Base-by-base conservation (phyloP, 2,797 vertebrate species). In the Muraenolepis orangiensis region DNA sequence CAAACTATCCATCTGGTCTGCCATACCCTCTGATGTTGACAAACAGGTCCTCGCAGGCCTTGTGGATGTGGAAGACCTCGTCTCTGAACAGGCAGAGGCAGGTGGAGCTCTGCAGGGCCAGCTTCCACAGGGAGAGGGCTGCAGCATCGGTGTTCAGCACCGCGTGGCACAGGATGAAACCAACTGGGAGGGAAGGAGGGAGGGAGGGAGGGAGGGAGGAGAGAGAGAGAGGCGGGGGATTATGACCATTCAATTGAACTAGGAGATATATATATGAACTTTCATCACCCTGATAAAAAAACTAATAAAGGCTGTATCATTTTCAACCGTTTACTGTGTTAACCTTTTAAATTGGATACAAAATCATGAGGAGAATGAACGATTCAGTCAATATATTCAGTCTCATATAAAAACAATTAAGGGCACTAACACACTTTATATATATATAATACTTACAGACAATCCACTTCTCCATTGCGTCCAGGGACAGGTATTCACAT, bases 401-500 rank as follows among this genome's bases (percentile, higher is more conserved):
- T 31, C 23, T 5, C 66, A 31, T 29, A 31, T 13, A 68, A 26
- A 28, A 26, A 69, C 30, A 26, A 69, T 13, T 30, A 5, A 69
- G 11, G 18, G 28, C 67, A 34, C 67, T n/a, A 30, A 69, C 67
- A 38, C 68, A 34, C 30, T n/a, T n/a, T n/a, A n/a, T n/a, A 23
- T 20, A 23, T 2, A 32, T 72, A n/a, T 36, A 14, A 51, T 80
- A 97, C 98, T 97, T 93, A 99, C 98, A 98, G 76, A 99, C 97
- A 40, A 99, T 99, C 98, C 97, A 99, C 88, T 99, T 99, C 88
- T 99, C 98, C 98, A 99, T 99, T 16, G 95, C 77, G 87, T 99
- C 98, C 92, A 99, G 91, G 46, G 98, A 99, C 6, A 99, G 93
- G 81, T 98, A 99, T 94, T 99, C 97, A 93, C 97, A 99, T 0